These are phyloP conservation scores for Antigone vipio DNA, from an alignment of 2,113 vertebrate species.

Conservation along the genomic window DNA sequence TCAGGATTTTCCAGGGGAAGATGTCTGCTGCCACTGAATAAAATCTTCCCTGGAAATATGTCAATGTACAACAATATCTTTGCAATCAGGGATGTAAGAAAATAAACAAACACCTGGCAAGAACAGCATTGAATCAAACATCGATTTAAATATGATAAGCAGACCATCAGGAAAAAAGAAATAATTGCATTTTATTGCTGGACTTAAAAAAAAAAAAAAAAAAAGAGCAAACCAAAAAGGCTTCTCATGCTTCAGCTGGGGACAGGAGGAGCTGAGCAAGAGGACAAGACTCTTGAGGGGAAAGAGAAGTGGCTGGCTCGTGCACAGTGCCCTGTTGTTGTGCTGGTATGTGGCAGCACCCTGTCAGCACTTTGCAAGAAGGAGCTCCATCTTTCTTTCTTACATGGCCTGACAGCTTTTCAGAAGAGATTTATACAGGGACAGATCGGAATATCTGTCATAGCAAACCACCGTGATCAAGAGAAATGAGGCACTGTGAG, in stretches of 20 bases:
- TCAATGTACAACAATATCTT: neutral
- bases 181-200: neutral
- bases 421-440: conserved; percentile 62
- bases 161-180: neutral
- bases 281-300: neutral
- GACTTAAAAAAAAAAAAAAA: neutral
- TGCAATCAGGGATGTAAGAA: neutral
- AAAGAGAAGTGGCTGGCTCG: neutral
- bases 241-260: neutral
- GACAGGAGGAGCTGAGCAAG: neutral
- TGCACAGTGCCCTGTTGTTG: neutral
- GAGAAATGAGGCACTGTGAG: neutral
- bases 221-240: neutral
- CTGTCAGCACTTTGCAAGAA: conserved; percentile 52
- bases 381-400: conserved; percentile 61
- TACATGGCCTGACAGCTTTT: conserved; percentile 53
- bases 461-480: neutral
- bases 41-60: neutral
- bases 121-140: neutral
- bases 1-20: neutral
- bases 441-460: conserved; percentile 43
- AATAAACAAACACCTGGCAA: neutral
- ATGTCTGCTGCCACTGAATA: neutral
- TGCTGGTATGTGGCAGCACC: neutral
- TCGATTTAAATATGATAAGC: neutral